Evolutionary conservation across 2,888 invertebrate species (phyloP).

Genomic region (Sipha maydis): DNA sequence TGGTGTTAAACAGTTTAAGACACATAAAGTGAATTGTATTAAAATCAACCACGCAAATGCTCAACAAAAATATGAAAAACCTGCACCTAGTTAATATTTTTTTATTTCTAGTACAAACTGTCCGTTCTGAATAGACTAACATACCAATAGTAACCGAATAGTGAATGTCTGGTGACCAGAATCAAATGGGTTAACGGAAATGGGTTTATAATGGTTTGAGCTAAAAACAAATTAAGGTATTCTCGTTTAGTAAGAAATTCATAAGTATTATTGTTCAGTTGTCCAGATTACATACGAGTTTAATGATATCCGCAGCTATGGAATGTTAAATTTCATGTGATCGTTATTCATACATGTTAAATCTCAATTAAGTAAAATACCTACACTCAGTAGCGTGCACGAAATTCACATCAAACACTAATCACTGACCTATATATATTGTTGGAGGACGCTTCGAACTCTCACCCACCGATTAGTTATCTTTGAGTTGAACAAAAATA

Average conservation of each 20-base stretch:
- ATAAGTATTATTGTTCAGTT: not conserved
- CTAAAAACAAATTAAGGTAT: not conserved
- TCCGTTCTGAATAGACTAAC: not conserved
- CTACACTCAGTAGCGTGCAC: not conserved
- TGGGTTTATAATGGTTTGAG: no score
- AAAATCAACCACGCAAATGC: no score
- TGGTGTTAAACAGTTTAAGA: no score
- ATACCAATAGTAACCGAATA: not conserved
- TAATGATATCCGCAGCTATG: not conserved
- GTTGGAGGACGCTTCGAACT: no score
- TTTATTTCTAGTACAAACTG: not conserved
- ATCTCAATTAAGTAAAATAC: not conserved
- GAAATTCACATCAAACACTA: not conserved
- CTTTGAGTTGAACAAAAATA: no score
- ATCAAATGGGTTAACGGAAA: no score
- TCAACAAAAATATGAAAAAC: no score
- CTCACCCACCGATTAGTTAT: no score
- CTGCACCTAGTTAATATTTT: no score
- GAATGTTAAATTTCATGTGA: not conserved
- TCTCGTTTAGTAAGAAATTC: not conserved
- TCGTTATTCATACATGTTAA: not conserved
- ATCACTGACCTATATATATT: not conserved
- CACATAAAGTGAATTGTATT: no score
- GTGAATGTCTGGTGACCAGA: no score
- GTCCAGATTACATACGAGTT: not conserved